phyloP scores from a whole-genome alignment of 2,888 invertebrate species.

The Polydrusus cervinus region DNA sequence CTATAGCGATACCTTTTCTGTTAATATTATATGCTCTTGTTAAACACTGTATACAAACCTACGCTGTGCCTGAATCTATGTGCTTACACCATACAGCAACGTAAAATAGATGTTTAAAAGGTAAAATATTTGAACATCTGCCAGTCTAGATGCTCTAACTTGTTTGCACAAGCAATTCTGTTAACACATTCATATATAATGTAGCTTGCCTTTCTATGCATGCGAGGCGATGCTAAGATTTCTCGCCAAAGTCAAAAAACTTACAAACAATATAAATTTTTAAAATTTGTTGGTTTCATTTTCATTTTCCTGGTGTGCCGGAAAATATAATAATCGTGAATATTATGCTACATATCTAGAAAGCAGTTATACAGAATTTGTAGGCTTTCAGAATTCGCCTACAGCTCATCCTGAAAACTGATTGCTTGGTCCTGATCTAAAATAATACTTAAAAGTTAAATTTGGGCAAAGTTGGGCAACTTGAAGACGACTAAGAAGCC shows the following conservation, averaged over 20 bases:
- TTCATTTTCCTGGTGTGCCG: too few species aligned
- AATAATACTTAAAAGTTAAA: too few species aligned
- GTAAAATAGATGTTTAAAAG: constrained; percentile 5
- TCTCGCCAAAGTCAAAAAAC: neutral
- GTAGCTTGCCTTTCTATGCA: constrained; percentile 14
- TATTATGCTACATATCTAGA: too few species aligned
- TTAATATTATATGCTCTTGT: constrained; percentile 7
- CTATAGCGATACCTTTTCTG: neutral
- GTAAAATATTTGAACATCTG: constrained; percentile 14
- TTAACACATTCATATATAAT: constrained; percentile 17
- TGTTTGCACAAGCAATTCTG: constrained; percentile 9
- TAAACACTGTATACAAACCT: constrained; percentile 1
- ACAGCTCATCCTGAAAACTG: too few species aligned
- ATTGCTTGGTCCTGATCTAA: too few species aligned
- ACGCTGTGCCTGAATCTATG: neutral
- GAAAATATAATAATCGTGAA: too few species aligned
- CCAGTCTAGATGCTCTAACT: constrained; percentile 6
- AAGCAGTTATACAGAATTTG: too few species aligned
- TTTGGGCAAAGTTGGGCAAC: too few species aligned
- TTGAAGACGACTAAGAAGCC: too few species aligned
- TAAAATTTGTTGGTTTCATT: too few species aligned
- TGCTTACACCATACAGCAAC: neutral
- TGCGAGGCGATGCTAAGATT: neutral
- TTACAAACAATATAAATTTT: too few species aligned
- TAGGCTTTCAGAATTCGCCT: too few species aligned